A percentile compares a stretch with the other conserved stretches of the same genome.
These are phyloP conservation scores for Apamea monoglypha DNA, from an alignment of 2,888 invertebrate genomes.

Conservation along the genomic window DNA sequence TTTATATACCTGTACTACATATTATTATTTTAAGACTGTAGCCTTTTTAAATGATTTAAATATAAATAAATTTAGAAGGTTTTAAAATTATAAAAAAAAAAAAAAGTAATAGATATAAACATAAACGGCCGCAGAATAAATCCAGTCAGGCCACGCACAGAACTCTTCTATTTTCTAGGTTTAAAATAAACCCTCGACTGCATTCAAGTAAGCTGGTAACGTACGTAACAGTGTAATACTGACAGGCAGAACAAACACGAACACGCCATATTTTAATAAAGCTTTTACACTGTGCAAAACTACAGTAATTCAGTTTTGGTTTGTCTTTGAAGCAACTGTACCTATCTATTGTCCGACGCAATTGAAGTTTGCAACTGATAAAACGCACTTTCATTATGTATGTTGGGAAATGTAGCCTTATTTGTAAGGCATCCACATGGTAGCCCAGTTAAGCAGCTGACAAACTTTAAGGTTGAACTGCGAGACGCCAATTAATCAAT, in stretches of 20 bases:
- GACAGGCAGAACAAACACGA: slow-evolving; percentile 62
- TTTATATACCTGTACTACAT: neutral
- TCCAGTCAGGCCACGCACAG: slow-evolving; percentile 22
- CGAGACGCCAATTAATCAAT: neutral
- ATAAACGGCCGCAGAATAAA: slow-evolving; percentile 38
- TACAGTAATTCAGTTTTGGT: slow-evolving; percentile 43
- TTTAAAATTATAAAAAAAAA: neutral
- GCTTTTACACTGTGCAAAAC: slow-evolving; percentile 39
- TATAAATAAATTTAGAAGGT: neutral
- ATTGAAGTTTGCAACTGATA: neutral
- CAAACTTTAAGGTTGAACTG: neutral
- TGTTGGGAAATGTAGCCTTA: neutral
- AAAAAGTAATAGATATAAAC: neutral
- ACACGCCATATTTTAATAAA: slow-evolving; percentile 69
- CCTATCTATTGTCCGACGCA: neutral
- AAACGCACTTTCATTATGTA: neutral
- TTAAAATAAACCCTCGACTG: slow-evolving; percentile 53
- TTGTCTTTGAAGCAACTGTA: slow-evolving; percentile 22
- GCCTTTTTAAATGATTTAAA: neutral
- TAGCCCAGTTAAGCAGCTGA: neutral
- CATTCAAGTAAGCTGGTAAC: slow-evolving; percentile 51
- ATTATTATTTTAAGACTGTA: neutral
- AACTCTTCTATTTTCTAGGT: slow-evolving; percentile 51
- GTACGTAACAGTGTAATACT: slow-evolving; percentile 58
- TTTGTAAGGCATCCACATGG: neutral